A percentile compares a stretch with the other conserved stretches of the same genome.
Conservation (phyloP, 2,888 invertebrate genomes). For the Pammene aurita region DNA sequence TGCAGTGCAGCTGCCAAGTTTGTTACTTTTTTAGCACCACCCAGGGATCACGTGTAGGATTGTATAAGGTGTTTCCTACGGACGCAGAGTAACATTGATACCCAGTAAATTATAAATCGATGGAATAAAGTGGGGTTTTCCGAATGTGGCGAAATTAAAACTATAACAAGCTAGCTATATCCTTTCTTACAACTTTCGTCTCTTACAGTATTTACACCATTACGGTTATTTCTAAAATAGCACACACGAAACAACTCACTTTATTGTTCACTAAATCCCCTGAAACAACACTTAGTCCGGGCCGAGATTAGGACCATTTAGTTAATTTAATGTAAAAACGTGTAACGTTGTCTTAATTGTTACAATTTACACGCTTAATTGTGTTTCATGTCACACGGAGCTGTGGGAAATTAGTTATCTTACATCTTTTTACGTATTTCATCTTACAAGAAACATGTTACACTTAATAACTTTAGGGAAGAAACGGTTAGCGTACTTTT, state of each 20-base stretch:
- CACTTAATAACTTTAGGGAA: conserved; percentile 2
- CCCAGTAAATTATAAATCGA: no score
- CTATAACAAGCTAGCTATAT: no score
- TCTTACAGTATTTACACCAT: neutral
- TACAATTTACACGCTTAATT: conserved; percentile 40
- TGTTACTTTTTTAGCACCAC: no score
- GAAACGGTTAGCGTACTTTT: neutral
- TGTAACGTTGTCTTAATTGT: conserved; percentile 44
- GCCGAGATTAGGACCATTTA: conserved; percentile 51
- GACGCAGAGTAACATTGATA: no score
- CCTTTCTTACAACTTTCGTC: no score
- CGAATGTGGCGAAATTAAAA: no score
- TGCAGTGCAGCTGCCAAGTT: no score
- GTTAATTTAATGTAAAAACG: conserved; percentile 51
- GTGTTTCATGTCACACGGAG: conserved; percentile 8
- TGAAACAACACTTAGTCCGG: conserved; percentile 48
- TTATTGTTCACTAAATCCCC: conserved; percentile 46
- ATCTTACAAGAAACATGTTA: neutral
- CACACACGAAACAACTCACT: conserved; percentile 31
- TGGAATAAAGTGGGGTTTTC: no score
- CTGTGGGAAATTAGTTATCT: conserved; percentile 36
- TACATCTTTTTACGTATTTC: conserved; percentile 18
- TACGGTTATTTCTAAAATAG: conserved; percentile 28
- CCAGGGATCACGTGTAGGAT: no score
- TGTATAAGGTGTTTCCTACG: no score